Evolutionary conservation across 2,113 vertebrate species (phyloP), one percentile per base, ranked within the genome.

Genomic region (Oryzias curvinotus): DNA sequence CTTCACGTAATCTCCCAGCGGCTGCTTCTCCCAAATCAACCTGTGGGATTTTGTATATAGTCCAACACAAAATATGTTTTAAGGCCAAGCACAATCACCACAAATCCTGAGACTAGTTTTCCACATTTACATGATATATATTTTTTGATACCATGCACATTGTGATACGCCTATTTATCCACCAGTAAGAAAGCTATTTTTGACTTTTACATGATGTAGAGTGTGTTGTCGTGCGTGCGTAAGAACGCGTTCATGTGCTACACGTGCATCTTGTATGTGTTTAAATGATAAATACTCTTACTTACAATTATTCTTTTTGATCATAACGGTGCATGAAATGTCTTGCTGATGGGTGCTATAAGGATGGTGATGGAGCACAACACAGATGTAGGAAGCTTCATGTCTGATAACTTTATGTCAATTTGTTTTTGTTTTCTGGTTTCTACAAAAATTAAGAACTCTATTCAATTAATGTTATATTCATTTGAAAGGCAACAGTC

Each of bases 321-420:
- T 84, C 85, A 87, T 83, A 12, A 5, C 7, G 83, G 76, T 90
- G 94, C 94, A 96, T 95, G 94, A 88, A 62, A 63, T 87, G 82
- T 73, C 52, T 78, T 86, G 82, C 77, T 86, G 64, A 71, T 85
- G 85, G 91, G 90, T 90, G 92, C 91, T 91, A 91, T 92, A 87
- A 92, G 91, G 89, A 87, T 77, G 92, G 91, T 92, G 91, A 92
- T 84, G 91, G 81, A 86, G 86, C 71, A 87, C 73, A 86, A 88
- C 86, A 88, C 85, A 65, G 60, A 80, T 23, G 56, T 45, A 76
- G 59, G 64, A 78, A 71, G 63, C 59, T 51, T 45, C 52, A 62
- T 44, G 43, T 53, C 16, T 53, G 48, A 52, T 6, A 55, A 59
- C 28, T 46, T 65, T 49, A 68, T 17, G 3, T 64, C 28, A 8